phyloP scores from a whole-genome alignment of 2,888 invertebrate genomes.

The Dicyrtomina minuta region DNA sequence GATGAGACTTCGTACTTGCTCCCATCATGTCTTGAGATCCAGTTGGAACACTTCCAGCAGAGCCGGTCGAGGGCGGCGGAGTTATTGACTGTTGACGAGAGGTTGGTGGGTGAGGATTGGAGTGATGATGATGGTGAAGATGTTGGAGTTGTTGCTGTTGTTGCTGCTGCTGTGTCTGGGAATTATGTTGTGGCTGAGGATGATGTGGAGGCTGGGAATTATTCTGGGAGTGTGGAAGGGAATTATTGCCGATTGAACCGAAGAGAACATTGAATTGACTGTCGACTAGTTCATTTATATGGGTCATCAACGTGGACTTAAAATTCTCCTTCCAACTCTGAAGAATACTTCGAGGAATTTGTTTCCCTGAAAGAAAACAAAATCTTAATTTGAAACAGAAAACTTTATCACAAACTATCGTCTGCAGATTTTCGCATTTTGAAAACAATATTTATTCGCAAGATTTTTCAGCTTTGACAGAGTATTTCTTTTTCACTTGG shows the following conservation, averaged over 20 bases:
- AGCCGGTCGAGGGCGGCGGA: conserved; percentile 12
- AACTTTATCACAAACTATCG: too few species aligned
- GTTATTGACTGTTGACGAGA: conserved; percentile 16
- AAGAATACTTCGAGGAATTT: conserved; percentile 31
- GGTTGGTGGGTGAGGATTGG: conserved; percentile 1
- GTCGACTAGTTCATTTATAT: conserved; percentile 50
- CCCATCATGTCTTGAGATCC: neutral
- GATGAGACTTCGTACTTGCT: conserved; percentile 8
- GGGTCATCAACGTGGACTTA: conserved; percentile 47
- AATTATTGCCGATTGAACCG: conserved; percentile 24
- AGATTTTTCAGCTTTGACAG: too few species aligned
- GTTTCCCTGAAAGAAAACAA: conserved; percentile 13
- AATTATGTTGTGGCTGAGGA: neutral
- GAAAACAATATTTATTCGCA: too few species aligned
- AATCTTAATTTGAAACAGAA: neutral
- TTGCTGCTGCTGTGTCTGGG: neutral
- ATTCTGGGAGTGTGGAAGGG: conserved; percentile 7
- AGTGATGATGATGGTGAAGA: neutral
- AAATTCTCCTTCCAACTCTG: conserved; percentile 47
- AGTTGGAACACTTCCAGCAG: neutral
- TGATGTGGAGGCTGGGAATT: conserved; percentile 1
- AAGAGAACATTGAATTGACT: conserved; percentile 48
- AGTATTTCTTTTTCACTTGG: too few species aligned
- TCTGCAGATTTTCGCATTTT: neutral
- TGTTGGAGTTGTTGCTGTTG: neutral